These are phyloP conservation scores for Pelosia muscerda DNA, from an alignment of 2,888 invertebrate species.

Conservation along the genomic window DNA sequence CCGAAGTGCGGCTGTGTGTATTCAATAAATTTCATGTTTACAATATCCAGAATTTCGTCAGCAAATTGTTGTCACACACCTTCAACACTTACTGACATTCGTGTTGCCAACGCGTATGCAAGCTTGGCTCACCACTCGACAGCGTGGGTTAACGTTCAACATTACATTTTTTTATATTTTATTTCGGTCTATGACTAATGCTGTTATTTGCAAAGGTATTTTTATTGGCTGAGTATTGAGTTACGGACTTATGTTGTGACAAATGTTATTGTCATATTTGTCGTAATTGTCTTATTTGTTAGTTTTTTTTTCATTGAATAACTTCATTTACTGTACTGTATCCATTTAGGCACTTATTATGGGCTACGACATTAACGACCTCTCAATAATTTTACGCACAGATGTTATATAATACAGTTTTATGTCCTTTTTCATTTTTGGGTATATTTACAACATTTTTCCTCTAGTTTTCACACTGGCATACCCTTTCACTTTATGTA, in stretches of 20 bases:
- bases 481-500: not conserved
- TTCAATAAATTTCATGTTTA: constrained; percentile 50
- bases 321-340: not conserved
- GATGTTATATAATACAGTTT: not conserved
- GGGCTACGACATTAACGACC: not conserved
- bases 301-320: constrained; percentile 26
- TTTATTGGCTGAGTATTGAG: constrained; percentile 74
- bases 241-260: constrained; percentile 66
- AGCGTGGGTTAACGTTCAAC: constrained; percentile 69
- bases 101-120: constrained; percentile 52
- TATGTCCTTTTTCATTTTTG: not conserved
- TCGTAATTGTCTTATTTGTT: constrained; percentile 42
- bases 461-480: no score
- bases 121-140: constrained; percentile 62
- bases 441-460: no score
- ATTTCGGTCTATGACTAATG: constrained; percentile 78
- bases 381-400: not conserved
- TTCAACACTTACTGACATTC: constrained; percentile 46
- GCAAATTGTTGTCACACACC: constrained; percentile 54
- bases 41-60: constrained; percentile 51
- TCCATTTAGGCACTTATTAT: not conserved
- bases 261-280: constrained; percentile 60
- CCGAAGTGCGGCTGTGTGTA: not conserved
- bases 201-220: constrained; percentile 73
- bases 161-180: constrained; percentile 66